Evolutionary conservation across 2,113 vertebrate genomes (phyloP), one percentile per base, ranked within the genome.

Genomic region (Seriola quinqueradiata): DNA sequence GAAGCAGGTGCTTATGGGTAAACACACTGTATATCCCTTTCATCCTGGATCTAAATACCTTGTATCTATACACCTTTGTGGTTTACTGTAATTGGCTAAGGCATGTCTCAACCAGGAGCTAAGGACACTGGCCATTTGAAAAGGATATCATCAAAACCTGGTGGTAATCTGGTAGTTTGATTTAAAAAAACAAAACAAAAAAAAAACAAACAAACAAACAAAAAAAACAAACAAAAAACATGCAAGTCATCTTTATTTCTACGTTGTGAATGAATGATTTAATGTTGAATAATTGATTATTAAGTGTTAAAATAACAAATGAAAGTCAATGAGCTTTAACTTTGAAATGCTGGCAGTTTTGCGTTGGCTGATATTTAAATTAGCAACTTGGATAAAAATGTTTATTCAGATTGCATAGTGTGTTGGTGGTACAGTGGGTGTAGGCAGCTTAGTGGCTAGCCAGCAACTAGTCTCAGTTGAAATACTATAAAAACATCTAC

Each of bases 1-100:
- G 32, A 67, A 71, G 34, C 67, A 64, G 65, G 76, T 87, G 83
- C 61, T 86, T 79, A 71, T 89, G 81, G 75, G 67, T 90, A 81
- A 90, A 86, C 81, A 74, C 38, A 44, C 42, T 40, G 11, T 36
- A 57, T 10, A 6, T 60, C 52, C 9, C 21, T 65, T 72, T 61
- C 7, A 23, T 23, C 28, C 10, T 54, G 48, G 60, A 57, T 72
- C 34, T 64, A 9, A n/a, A 60, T 17, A 55, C 38, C 5, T 4
- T 23, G 11, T 8, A 44, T 61, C 4, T 10, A 48, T 28, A 66
- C 82, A 44, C 52, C 52, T 55, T 50, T 52, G 9, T 40, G 50
- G n/a, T 52, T 6, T n/a, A n/a, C 3, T 55, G 1, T 4, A 17
- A 21, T 12, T 52, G 46, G 6, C 46, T 9, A 55, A 19, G 5